These are phyloP conservation scores for Macrobrachium rosenbergii DNA, from an alignment of 1,140 invertebrate genomes.

Conservation along the genomic window DNA sequence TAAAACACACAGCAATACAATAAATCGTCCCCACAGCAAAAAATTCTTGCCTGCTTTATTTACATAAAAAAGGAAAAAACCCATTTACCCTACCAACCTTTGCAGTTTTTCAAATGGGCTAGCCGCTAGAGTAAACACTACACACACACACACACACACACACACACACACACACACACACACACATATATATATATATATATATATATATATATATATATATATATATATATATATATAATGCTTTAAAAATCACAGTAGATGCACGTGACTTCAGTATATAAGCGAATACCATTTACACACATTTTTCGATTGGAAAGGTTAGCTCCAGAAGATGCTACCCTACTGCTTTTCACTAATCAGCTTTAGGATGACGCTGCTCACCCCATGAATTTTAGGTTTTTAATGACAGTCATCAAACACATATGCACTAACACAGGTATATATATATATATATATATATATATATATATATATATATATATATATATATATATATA, in stretches of 20 bases:
- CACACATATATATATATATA: conserved; percentile 7
- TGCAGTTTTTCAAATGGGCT: too few species aligned
- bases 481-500: not conserved
- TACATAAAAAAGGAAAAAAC: too few species aligned
- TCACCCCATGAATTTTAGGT: not conserved
- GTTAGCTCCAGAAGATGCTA: not conserved
- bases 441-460: too few species aligned
- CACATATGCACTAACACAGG: too few species aligned
- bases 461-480: conserved; percentile 16
- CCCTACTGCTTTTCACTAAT: not conserved
- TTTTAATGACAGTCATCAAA: not conserved
- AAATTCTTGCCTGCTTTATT: too few species aligned
- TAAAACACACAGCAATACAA: too few species aligned
- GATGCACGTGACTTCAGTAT: too few species aligned
- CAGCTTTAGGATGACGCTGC: not conserved
- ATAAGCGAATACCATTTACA: too few species aligned
- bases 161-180: not conserved
- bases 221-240: not conserved
- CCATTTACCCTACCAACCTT: too few species aligned
- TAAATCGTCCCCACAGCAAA: too few species aligned
- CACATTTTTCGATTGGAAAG: not conserved
- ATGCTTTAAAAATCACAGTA: too few species aligned
- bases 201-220: conserved; percentile 17
- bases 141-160: not conserved
- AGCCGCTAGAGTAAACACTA: not conserved